A percentile compares a stretch with the other conserved stretches of the same genome.
Conservation (phyloP, 2,888 invertebrate genomes). For the Calephelis perditalis region DNA sequence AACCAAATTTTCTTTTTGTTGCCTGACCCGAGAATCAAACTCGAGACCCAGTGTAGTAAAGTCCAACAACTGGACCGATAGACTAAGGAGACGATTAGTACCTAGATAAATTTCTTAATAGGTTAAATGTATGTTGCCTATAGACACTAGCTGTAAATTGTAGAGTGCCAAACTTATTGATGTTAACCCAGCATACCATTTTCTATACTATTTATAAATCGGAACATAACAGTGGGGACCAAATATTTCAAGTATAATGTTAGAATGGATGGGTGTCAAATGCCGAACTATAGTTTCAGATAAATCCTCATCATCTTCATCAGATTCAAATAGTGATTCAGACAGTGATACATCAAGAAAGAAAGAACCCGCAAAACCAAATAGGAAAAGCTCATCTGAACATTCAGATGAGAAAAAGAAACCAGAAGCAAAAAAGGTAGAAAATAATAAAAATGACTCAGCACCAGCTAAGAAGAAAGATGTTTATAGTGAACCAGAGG, state of each 20-base stretch:
- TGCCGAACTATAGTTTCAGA: conserved; percentile 19
- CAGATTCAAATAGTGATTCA: conserved; percentile 70
- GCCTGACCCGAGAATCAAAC: too few species aligned
- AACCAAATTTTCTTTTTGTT: too few species aligned
- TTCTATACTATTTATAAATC: too few species aligned
- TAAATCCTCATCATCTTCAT: conserved; percentile 45
- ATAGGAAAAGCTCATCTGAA: conserved; percentile 54
- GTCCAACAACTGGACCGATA: too few species aligned
- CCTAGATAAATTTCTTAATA: too few species aligned
- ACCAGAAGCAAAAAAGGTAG: conserved; percentile 53
- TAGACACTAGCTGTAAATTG: too few species aligned
- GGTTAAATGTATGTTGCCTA: too few species aligned
- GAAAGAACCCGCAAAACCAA: conserved; percentile 56
- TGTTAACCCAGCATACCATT: too few species aligned
- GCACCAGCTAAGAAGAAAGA: conserved; percentile 69
- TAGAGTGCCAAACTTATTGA: too few species aligned
- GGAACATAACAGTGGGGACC: too few species aligned
- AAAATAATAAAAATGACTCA: conserved; percentile 23
- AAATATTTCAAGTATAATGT: background rate
- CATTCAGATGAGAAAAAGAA: conserved; percentile 56
- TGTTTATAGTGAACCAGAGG: conserved; percentile 87
- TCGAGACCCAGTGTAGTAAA: too few species aligned
- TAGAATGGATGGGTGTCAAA: background rate
- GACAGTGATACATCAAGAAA: conserved; percentile 55
- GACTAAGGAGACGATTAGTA: too few species aligned